Percentiles rank a stretch among this genome's conserved stretches.
Evolutionary conservation across 2,888 invertebrate species (phyloP).

Genomic region (Drosophila nigritarsus): DNA sequence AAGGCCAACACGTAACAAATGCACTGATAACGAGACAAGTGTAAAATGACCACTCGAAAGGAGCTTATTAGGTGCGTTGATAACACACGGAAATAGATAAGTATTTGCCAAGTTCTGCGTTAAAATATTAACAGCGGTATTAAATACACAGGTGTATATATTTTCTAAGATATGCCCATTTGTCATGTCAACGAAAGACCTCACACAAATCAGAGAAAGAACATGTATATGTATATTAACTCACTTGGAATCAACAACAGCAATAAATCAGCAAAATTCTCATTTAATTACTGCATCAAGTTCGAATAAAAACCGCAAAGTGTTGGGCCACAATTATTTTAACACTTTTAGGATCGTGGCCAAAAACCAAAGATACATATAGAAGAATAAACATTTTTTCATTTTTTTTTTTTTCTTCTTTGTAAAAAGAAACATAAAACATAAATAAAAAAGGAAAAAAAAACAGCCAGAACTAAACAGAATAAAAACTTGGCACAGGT

Average conservation of each 20-base stretch:
- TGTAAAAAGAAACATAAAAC: slow-evolving; percentile 28
- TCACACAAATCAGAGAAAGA: slow-evolving; percentile 2
- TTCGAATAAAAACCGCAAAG: slow-evolving; percentile 63
- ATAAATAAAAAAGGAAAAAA: slow-evolving; percentile 33
- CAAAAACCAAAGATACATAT: slow-evolving; percentile 45
- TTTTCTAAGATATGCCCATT: neutral
- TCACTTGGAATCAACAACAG: neutral
- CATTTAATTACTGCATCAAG: slow-evolving; percentile 44
- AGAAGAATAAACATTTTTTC: slow-evolving; percentile 20
- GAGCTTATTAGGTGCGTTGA: neutral
- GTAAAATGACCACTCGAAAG: neutral
- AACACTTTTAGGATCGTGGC: slow-evolving; percentile 61
- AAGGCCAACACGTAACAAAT: neutral
- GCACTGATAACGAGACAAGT: slow-evolving; percentile 17
- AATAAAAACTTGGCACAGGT: slow-evolving; percentile 79
- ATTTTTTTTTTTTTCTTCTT: neutral
- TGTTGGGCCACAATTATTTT: slow-evolving; percentile 59
- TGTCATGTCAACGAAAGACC: slow-evolving; percentile 6
- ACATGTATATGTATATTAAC: neutral
- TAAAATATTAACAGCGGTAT: neutral
- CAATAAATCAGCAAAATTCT: slow-evolving; percentile 49
- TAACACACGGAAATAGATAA: slow-evolving; percentile 7
- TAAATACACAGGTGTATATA: neutral
- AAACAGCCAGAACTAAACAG: slow-evolving; percentile 10
- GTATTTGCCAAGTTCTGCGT: neutral